Evolutionary conservation across 2,888 invertebrate species (phyloP).

Genomic region (Mythimna lalbum): DNA sequence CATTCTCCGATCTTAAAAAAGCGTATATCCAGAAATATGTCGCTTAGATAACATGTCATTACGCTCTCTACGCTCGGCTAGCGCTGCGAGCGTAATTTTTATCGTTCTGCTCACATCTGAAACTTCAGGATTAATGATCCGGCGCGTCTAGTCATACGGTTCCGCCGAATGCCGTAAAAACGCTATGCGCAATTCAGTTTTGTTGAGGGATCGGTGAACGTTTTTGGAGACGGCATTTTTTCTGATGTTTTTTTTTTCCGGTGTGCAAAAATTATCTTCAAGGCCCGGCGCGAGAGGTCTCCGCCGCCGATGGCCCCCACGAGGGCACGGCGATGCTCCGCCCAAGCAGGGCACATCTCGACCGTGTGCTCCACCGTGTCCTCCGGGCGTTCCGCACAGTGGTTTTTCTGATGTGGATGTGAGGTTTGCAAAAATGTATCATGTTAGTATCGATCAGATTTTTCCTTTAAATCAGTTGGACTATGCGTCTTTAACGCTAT

Average conservation of each 20-base stretch:
- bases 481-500: too few species aligned
- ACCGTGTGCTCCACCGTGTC: too few species aligned
- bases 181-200: conserved; percentile 88
- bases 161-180: conserved; percentile 89
- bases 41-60: conserved; percentile 61
- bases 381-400: too few species aligned
- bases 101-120: conserved; percentile 86
- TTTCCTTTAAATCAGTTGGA: too few species aligned
- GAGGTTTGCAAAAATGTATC: too few species aligned
- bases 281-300: too few species aligned
- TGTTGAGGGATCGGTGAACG: conserved; percentile 61
- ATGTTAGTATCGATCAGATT: not conserved
- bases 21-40: conserved; percentile 58
- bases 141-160: conserved; percentile 90
- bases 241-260: too few species aligned
- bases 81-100: conserved; percentile 84
- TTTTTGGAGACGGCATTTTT: conserved; percentile 65
- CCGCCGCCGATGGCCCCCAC: too few species aligned
- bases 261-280: not conserved
- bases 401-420: conserved; percentile 2
- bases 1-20: conserved; percentile 54
- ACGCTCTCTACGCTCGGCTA: conserved; percentile 69
- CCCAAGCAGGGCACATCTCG: too few species aligned
- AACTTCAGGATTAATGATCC: conserved; percentile 89
- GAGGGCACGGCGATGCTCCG: too few species aligned